Conservation (phyloP, 2,888 invertebrate genomes). For the Dryococelus australis region DNA sequence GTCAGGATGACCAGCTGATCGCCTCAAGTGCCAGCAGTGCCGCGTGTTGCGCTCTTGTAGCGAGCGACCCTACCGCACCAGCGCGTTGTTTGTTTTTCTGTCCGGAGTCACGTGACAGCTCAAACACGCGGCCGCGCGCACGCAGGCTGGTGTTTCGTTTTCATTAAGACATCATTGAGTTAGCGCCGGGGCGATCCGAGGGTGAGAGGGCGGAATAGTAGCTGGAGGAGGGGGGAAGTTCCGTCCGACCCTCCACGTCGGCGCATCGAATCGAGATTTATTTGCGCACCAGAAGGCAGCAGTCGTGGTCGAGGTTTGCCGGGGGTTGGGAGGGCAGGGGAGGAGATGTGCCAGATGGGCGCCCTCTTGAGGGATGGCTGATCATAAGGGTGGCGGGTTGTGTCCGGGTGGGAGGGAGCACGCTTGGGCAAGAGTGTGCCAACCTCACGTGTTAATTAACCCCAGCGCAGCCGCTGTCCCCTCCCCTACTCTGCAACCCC, state of each 20-base stretch:
- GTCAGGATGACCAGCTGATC: no score
- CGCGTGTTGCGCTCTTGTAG: no score
- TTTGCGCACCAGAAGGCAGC: conserved; percentile 10
- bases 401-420: background rate
- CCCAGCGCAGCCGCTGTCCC: no score
- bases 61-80: no score
- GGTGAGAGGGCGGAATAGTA: no score
- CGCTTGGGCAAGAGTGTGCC: conserved; percentile 9
- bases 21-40: no score
- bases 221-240: no score
- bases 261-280: conserved; percentile 16
- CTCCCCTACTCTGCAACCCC: no score
- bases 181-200: background rate
- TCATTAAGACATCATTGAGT: conserved; percentile 11
- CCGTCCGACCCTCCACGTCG: background rate
- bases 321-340: background rate
- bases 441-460: background rate
- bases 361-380: background rate
- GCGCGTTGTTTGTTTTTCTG: no score
- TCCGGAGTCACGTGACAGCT: no score
- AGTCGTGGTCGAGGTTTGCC: background rate
- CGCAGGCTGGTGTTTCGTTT: background rate
- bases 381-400: background rate
- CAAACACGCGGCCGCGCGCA: background rate
- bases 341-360: background rate